Evolutionary conservation across 1,140 invertebrate species (phyloP).

Genomic region (Thereuonema tuberculata): DNA sequence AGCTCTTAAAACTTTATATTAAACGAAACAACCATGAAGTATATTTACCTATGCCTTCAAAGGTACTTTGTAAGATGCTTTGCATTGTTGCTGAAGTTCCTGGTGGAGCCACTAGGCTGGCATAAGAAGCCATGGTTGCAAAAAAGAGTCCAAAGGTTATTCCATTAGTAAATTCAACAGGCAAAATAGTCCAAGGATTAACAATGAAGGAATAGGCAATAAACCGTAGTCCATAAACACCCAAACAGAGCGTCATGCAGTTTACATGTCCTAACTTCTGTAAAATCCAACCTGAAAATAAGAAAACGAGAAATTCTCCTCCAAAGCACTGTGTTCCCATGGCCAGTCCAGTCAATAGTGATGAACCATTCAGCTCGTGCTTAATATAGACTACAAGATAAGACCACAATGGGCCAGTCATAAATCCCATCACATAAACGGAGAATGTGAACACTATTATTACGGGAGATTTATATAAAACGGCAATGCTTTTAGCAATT

Average conservation of each 20-base stretch:
- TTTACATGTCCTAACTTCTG: constrained; percentile 66
- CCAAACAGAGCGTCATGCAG: constrained; percentile 65
- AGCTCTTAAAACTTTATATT: no score
- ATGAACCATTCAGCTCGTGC: constrained; percentile 5
- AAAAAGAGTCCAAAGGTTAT: constrained; percentile 79
- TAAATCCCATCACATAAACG: constrained; percentile 10
- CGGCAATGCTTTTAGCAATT: neutral
- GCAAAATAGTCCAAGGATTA: constrained; percentile 66
- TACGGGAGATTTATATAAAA: neutral
- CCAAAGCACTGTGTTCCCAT: constrained; percentile 64
- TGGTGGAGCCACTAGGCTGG: constrained; percentile 64
- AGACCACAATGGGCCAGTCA: constrained; percentile 13
- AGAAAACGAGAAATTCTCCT: constrained; percentile 82
- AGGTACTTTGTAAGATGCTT: constrained; percentile 65
- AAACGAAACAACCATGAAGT: neutral
- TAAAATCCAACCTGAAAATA: constrained; percentile 45
- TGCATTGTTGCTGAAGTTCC: constrained; percentile 62
- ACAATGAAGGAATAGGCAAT: constrained; percentile 63
- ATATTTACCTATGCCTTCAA: constrained; percentile 63
- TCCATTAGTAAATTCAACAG: constrained; percentile 73
- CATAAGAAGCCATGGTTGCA: constrained; percentile 73
- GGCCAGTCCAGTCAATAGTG: constrained; percentile 64
- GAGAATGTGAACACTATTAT: neutral
- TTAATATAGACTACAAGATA: constrained; percentile 14
- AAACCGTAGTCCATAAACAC: constrained; percentile 57